phyloP scores from a whole-genome alignment of 2,113 vertebrate species.

The Oncorhynchus nerka region DNA sequence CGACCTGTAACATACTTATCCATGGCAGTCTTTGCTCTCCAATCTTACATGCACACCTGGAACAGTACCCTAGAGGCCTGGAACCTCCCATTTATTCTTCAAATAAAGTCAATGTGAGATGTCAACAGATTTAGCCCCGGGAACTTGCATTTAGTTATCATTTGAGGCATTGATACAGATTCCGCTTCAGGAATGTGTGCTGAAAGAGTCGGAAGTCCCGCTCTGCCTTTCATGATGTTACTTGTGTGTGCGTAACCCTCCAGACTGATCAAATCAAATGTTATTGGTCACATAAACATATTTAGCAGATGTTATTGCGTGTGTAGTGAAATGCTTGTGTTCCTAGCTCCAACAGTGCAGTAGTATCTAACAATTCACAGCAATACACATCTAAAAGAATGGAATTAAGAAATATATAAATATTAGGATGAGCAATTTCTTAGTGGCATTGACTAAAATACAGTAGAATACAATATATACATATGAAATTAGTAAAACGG shows the following conservation, averaged over 20 bases:
- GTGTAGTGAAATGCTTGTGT: too few species aligned
- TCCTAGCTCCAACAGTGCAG: too few species aligned
- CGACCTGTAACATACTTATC: neutral
- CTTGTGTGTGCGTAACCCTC: slow-evolving; percentile 11
- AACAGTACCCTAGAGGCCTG: slow-evolving; percentile 4
- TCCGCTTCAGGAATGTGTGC: slow-evolving; percentile 34
- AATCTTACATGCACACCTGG: slow-evolving; percentile 36
- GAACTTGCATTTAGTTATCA: neutral
- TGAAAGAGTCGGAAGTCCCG: slow-evolving; percentile 17
- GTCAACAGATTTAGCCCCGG: slow-evolving; percentile 36
- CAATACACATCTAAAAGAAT: too few species aligned
- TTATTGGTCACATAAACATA: too few species aligned
- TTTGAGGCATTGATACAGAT: slow-evolving; percentile 10
- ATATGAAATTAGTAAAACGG: too few species aligned
- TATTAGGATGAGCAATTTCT: too few species aligned
- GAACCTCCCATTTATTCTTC: neutral
- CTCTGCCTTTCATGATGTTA: slow-evolving; percentile 18
- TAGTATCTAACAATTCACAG: too few species aligned
- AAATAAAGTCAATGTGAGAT: slow-evolving; percentile 12
- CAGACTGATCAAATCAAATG: neutral
- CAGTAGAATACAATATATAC: too few species aligned
- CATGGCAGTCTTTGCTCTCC: slow-evolving; percentile 5
- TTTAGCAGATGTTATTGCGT: too few species aligned
- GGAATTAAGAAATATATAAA: too few species aligned
- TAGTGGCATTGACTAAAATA: too few species aligned